phyloP scores from a whole-genome alignment of 2,797 vertebrate species.

The Delichon dasypus region DNA sequence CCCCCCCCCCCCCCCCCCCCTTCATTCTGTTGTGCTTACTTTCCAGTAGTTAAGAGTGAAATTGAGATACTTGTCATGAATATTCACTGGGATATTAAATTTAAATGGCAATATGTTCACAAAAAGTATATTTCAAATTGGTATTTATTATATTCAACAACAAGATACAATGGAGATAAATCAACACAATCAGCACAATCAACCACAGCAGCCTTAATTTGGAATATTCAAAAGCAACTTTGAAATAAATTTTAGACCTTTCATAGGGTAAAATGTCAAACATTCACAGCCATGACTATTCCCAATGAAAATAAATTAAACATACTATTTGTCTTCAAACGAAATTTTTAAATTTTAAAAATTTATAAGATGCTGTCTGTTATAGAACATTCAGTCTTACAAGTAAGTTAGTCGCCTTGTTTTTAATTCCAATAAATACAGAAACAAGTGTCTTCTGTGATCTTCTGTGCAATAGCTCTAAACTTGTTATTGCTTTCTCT shows the following conservation, averaged over 20 bases:
- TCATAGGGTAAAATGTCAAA: not conserved
- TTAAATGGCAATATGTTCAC: not conserved
- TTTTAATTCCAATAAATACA: not conserved
- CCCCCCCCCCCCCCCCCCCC: no score
- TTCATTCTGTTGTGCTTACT: not conserved
- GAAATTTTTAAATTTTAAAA: not conserved
- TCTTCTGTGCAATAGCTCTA: not conserved
- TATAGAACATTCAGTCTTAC: not conserved
- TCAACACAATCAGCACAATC: not conserved
- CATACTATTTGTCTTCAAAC: not conserved
- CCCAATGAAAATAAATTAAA: not conserved
- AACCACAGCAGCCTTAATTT: not conserved
- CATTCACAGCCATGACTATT: not conserved
- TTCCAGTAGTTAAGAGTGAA: not conserved
- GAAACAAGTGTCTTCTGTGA: not conserved
- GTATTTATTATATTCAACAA: not conserved
- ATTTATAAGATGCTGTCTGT: not conserved
- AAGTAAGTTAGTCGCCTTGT: not conserved
- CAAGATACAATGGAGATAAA: not conserved
- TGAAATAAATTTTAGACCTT: not conserved
- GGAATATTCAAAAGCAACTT: not conserved
- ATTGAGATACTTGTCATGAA: not conserved
- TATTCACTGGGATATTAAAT: not conserved
- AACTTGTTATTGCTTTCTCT: not conserved
- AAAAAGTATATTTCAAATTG: not conserved